Percentiles rank a stretch among this genome's conserved stretches.
Evolutionary conservation across 2,113 vertebrate species (phyloP).

Genomic region (Camelus dromedarius): DNA sequence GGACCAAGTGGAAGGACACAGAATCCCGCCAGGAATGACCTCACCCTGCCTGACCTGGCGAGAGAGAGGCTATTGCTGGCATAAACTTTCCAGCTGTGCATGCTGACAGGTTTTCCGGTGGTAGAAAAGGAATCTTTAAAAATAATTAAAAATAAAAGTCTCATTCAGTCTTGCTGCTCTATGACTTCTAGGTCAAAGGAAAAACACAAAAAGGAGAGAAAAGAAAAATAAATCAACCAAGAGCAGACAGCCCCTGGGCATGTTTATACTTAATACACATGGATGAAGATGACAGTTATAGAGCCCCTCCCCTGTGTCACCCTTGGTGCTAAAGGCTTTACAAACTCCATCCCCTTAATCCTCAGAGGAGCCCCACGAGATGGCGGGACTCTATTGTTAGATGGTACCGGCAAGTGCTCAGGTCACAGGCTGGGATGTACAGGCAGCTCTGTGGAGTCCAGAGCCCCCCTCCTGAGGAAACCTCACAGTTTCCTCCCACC

Average conservation of each 20-base stretch:
- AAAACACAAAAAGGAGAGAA: constrained; percentile 45
- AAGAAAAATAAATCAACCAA: constrained; percentile 52
- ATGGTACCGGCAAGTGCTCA: too few species aligned
- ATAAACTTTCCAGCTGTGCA: not conserved
- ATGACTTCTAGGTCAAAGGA: constrained; percentile 66
- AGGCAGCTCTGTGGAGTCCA: not conserved
- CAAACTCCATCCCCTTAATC: not conserved
- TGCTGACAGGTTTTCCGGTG: constrained; percentile 26
- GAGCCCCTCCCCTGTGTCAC: not conserved
- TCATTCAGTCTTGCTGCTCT: constrained; percentile 58
- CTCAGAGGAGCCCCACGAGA: not conserved
- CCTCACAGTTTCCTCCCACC: not conserved
- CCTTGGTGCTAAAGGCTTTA: not conserved
- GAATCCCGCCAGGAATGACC: not conserved
- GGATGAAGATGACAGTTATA: constrained; percentile 59
- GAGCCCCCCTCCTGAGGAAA: not conserved
- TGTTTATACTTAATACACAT: constrained; percentile 52
- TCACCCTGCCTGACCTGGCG: not conserved
- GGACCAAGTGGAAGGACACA: not conserved
- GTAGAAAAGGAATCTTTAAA: constrained; percentile 49
- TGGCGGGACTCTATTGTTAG: not conserved
- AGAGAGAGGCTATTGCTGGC: not conserved
- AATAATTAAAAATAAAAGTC: constrained; percentile 65
- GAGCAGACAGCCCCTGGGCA: constrained; percentile 55
- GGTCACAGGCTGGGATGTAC: not conserved